These are phyloP conservation scores for Leptosomus discolor DNA, from an alignment of 2,113 vertebrate genomes.

Conservation along the genomic window DNA sequence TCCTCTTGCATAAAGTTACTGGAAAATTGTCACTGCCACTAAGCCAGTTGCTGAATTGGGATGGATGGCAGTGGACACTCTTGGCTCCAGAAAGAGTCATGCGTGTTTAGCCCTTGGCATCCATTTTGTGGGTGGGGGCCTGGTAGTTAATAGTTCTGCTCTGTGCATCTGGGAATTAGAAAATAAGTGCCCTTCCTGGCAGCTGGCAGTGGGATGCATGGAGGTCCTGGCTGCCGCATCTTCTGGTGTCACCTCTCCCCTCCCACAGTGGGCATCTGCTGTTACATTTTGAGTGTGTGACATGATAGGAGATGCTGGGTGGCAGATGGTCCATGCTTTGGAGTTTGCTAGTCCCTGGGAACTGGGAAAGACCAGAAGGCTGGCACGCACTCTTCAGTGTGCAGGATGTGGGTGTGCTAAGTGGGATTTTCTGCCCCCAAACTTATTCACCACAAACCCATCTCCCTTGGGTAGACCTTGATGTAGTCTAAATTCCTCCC, in stretches of 20 bases:
- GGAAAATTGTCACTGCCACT: neutral
- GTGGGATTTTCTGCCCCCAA: neutral
- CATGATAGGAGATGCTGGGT: neutral
- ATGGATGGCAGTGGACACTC: neutral
- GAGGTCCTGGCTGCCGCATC: neutral
- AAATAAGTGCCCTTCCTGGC: neutral
- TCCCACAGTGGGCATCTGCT: neutral
- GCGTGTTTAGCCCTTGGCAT: neutral
- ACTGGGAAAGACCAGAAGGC: neutral
- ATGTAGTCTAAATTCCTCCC: neutral
- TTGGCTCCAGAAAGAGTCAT: neutral
- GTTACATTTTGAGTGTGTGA: neutral
- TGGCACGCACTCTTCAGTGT: neutral
- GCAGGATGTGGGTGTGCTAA: neutral
- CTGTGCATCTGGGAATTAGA: neutral
- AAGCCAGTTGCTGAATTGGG: neutral
- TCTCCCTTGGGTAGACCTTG: neutral
- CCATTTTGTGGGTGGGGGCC: accelerated
- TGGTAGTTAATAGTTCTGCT: neutral
- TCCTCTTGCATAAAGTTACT: neutral
- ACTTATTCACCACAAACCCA: neutral
- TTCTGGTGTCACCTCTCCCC: neutral
- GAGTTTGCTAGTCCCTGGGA: neutral
- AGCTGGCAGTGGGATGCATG: neutral
- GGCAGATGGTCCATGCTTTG: neutral